These are phyloP conservation scores for Hydrozoanthus gracilis DNA, from an alignment of 92 coral and sea anemone genomes.

Conservation along the genomic window DNA sequence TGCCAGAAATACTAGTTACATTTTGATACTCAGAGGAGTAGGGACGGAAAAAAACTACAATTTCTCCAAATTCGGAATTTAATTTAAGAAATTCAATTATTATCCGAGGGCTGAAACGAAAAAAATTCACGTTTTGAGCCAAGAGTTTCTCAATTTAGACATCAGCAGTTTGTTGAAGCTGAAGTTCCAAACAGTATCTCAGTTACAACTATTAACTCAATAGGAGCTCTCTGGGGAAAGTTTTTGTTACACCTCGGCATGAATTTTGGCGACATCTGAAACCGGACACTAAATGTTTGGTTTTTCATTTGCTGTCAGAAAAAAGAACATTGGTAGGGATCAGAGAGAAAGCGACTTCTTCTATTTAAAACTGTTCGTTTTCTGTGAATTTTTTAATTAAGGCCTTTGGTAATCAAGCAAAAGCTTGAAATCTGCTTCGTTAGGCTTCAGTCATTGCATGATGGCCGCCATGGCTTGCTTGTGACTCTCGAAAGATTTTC, in stretches of 20 bases:
- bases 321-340: not conserved
- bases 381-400: too few relatives aligned
- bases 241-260: conserved; percentile 25
- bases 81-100: not conserved
- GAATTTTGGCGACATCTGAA: conserved; percentile 44
- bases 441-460: not conserved
- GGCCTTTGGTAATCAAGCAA: not conserved
- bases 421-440: not conserved
- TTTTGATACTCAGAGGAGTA: not conserved
- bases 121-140: too few relatives aligned
- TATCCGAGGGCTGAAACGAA: not conserved
- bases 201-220: not conserved
- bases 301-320: not conserved
- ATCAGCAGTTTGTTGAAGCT: not conserved
- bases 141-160: not conserved
- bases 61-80: not conserved
- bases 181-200: too few relatives aligned
- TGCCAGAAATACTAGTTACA: conserved; percentile 37
- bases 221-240: not conserved
- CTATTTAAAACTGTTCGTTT: not conserved
- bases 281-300: conserved; percentile 1
- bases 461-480: not conserved
- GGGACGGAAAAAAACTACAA: not conserved
- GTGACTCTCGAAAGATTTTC: not conserved
- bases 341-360: not conserved